These are phyloP conservation scores for Agrochola litura DNA, from an alignment of 2,888 invertebrate species.

Conservation along the genomic window DNA sequence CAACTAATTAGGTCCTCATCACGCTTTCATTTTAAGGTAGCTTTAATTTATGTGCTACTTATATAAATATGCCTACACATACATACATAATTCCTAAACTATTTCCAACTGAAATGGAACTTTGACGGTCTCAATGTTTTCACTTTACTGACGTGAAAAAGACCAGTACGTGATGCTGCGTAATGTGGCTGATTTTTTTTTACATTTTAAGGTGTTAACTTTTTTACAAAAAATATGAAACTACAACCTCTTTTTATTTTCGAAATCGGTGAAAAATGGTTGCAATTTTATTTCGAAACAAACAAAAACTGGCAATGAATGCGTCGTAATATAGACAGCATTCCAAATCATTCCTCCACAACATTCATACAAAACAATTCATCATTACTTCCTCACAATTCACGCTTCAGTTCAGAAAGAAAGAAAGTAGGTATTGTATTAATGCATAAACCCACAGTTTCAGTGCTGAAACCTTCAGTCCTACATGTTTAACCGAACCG, in stretches of 20 bases:
- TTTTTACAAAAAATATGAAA: neutral
- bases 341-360: neutral
- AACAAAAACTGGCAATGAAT: neutral
- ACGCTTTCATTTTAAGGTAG: neutral
- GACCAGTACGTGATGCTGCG: too few species aligned
- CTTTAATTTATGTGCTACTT: neutral
- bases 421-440: slow-evolving; percentile 26
- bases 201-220: neutral
- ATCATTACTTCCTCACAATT: neutral
- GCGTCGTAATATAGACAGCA: neutral
- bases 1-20: neutral
- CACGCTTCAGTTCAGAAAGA: slow-evolving; percentile 13
- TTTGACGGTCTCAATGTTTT: neutral
- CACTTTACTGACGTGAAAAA: neutral
- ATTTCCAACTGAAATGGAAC: neutral
- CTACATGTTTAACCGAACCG: slow-evolving; percentile 60
- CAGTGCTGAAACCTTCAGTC: slow-evolving; percentile 53
- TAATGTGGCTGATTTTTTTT: too few species aligned
- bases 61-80: neutral
- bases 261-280: neutral
- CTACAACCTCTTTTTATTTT: neutral
- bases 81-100: too few species aligned
- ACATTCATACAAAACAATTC: slow-evolving; percentile 20
- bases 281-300: neutral
- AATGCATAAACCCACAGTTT: slow-evolving; percentile 51